These are phyloP conservation scores for Tachystola acroxantha DNA, from an alignment of 2,888 invertebrate species.

Conservation along the genomic window DNA sequence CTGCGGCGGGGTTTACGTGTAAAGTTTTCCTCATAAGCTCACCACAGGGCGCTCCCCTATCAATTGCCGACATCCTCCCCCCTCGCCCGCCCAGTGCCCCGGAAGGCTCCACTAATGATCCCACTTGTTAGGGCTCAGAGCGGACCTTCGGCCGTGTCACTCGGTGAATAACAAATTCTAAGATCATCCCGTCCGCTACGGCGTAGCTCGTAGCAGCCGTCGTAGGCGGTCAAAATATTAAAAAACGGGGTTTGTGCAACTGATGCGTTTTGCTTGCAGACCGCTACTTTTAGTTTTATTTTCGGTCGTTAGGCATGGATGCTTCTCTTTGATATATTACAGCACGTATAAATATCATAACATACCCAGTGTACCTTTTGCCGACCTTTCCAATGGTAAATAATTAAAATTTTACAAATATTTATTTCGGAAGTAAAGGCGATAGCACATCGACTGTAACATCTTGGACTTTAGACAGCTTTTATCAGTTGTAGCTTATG, in stretches of 20 bases:
- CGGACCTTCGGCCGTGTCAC: slow-evolving; percentile 70
- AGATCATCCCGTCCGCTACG: slow-evolving; percentile 51
- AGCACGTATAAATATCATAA: too few species aligned
- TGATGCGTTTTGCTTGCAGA: background rate
- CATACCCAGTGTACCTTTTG: too few species aligned
- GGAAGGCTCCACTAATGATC: slow-evolving; percentile 63
- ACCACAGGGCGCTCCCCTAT: slow-evolving; percentile 70
- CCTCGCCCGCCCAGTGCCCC: slow-evolving; percentile 24
- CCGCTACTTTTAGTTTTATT: too few species aligned
- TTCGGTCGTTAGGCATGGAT: too few species aligned
- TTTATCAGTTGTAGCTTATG: too few species aligned
- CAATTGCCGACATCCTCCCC: slow-evolving; percentile 50
- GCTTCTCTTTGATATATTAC: too few species aligned
- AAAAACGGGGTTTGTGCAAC: slow-evolving; percentile 25
- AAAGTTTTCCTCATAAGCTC: slow-evolving; percentile 72
- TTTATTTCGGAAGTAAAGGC: too few species aligned
- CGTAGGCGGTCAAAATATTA: slow-evolving; percentile 36
- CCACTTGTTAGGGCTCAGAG: slow-evolving; percentile 74
- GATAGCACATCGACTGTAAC: too few species aligned
- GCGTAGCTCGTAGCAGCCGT: slow-evolving; percentile 20
- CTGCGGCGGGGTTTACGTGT: slow-evolving; percentile 53
- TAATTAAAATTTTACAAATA: too few species aligned
- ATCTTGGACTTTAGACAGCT: too few species aligned
- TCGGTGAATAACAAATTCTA: slow-evolving; percentile 73
- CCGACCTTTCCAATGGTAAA: too few species aligned